Evolutionary conservation across 2,113 vertebrate species (phyloP).

Genomic region (Nyctibius bracteatus): DNA sequence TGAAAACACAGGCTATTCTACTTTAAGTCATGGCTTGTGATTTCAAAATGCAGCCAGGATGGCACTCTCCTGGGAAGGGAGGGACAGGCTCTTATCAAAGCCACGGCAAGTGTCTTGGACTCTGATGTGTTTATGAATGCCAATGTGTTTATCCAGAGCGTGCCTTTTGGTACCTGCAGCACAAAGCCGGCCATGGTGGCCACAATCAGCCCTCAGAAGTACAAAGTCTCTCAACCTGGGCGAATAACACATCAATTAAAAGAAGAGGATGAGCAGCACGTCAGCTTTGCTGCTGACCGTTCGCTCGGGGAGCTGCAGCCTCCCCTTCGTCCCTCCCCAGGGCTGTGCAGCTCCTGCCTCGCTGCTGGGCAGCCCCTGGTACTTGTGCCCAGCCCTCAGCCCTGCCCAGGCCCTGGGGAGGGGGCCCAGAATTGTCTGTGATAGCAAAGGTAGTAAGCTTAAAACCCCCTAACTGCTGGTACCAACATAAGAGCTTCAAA

Average conservation of each 20-base stretch:
- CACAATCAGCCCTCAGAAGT: background rate
- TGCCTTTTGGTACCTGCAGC: background rate
- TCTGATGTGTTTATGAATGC: background rate
- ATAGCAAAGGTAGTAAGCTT: background rate
- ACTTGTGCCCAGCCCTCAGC: background rate
- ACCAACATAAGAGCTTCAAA: background rate
- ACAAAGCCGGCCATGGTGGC: background rate
- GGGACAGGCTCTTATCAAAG: background rate
- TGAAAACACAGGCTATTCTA: background rate
- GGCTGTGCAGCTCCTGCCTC: rapidly evolving
- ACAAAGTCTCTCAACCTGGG: background rate
- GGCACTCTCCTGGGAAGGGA: background rate
- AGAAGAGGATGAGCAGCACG: background rate
- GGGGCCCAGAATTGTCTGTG: background rate
- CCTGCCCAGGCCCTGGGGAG: background rate
- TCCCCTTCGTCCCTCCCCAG: background rate
- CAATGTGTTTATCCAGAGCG: background rate
- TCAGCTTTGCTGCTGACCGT: background rate
- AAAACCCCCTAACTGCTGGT: background rate
- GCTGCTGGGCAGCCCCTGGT: background rate
- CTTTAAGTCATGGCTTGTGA: background rate
- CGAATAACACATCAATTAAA: background rate
- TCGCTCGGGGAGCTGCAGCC: background rate
- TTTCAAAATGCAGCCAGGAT: background rate
- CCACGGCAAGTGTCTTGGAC: background rate